A percentile compares a stretch with the other conserved stretches of the same genome.
Conservation (phyloP, 37 sponge, comb jelly and placozoan species). For the Eunapius fragilis region DNA sequence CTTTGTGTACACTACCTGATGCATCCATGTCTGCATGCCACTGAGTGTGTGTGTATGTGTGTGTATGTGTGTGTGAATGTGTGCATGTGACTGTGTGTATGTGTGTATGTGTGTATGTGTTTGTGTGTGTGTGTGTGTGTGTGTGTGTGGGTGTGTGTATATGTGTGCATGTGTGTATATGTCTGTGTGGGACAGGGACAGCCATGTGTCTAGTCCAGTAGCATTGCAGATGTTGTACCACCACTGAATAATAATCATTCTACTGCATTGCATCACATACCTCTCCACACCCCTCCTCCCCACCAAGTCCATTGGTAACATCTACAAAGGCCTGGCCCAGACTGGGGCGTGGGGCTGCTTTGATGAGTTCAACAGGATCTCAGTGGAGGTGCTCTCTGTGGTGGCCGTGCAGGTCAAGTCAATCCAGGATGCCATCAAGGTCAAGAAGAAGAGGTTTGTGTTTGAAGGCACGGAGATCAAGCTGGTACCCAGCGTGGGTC, state of each 20-base stretch:
- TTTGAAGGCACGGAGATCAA: slow-evolving; percentile 91
- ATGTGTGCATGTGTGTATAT: neutral
- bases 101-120: neutral
- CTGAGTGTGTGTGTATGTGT: too few relatives aligned
- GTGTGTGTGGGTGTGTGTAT: neutral
- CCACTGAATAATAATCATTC: too few relatives aligned
- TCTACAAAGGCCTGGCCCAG: slow-evolving; percentile 98
- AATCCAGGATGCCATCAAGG: slow-evolving; percentile 95
- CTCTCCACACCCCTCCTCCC: neutral
- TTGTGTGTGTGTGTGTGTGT: too few relatives aligned
- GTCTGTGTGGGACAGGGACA: too few relatives aligned
- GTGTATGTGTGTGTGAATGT: too few relatives aligned
- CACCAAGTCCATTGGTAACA: slow-evolving; percentile 93
- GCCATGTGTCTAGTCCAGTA: too few relatives aligned
- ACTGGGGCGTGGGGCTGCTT: slow-evolving; percentile 99
- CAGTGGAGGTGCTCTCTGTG: slow-evolving; percentile 97
- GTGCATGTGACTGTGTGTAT: too few relatives aligned
- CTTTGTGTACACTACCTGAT: too few relatives aligned
- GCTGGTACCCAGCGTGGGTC: slow-evolving; percentile 89
- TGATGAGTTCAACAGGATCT: slow-evolving; percentile 98
- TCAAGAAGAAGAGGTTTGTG: slow-evolving; percentile 85
- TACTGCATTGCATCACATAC: too few relatives aligned
- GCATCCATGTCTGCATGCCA: too few relatives aligned
- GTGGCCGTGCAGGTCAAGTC: slow-evolving; percentile 97
- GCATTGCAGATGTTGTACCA: too few relatives aligned